Base-by-base conservation (phyloP, 1,140 invertebrate species). In the Lordiphosa stackelbergi region DNA sequence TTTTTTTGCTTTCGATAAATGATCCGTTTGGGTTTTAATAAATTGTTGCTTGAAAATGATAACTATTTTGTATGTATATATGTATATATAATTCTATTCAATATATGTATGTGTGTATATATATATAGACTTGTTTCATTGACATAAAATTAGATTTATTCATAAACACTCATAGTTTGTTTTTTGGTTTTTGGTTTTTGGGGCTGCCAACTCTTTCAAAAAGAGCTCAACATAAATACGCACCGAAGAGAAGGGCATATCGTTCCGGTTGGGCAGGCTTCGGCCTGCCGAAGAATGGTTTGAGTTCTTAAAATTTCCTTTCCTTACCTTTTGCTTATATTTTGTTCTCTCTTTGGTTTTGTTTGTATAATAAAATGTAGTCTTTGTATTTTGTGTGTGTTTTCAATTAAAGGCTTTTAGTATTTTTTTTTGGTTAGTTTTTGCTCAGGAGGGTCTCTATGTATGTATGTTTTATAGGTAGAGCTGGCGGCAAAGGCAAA, bases 221-320 rank as follows among this genome's bases (percentile, higher is more conserved):
- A 53, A 66, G 41, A 56, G 7, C 24, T 40, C 7, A 48, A 66
- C 16, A 31, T 31, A 7, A 31, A 31, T 31, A 45, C 31, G 22
- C 42, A 28, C 12, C 5, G 9, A 56, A 52, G 53, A 46, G 53
- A 53, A 51, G 40, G 46, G 10, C 41, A 55, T 51, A 31, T 48
- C 11, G 4, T 22, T 22, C 22, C 22, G 22, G 22, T 4, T 22
- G 22, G 22, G 16, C 16, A 16, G 16, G 16, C 16, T 16, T 16
- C 73, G 73, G 73, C 74, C 74, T 78, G 73, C 73, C 73, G 73
- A 78, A 78, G 73, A 56, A 49, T 73, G 69, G 13, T 28, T 68
- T 38, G 43, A 68, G 49, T 53, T 35, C 28, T 51, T 19, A 37
- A 45, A 12, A n/a, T 54, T 11, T 22, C 31, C 4, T n/a, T 31